Evolutionary conservation across 2,888 invertebrate species (phyloP), one percentile per base, ranked within the genome.

Genomic region (Eilema depressum): DNA sequence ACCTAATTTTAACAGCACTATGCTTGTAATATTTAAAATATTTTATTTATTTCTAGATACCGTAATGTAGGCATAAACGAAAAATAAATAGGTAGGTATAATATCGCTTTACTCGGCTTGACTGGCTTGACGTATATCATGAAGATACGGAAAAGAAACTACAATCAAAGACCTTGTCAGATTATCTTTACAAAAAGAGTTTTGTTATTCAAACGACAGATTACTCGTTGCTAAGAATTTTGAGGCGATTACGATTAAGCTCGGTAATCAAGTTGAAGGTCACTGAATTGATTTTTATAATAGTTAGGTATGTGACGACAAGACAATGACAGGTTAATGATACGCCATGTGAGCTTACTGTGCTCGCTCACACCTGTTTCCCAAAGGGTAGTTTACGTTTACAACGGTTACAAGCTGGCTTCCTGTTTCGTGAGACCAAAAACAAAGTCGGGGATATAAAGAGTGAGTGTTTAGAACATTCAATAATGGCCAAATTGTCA

Each of bases 221-320:
- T 64, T 28, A 63, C 20, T 20, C 37, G 26, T 17, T 41, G 1
- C 47, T 41, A 67, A 47, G 28, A 20, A 28, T 8, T 67, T 67
- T 67, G 47, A 14, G 26, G 66, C 60, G 67, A 61, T 67, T 67
- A 61, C 14, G 61, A 28, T 61, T 23, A 67, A 47, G 23, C 60
- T 14, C 61, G 28, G 61, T 30, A 59, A 60, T 26, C 28, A 59
- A 66, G 66, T 59, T 41, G 59, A 61, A 67, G 47, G 67, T 61
- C 47, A 47, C 61, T 61, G 28, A 61, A 61, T 30, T 41, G 60
- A 61, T 67, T 61, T 41, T 47, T 28, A n/a, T 59, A 41, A 66
- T 37, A 59, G 37, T 23, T 23, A 5, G 23, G 17, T 33, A 7
- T 23, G 33, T 57, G 56, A 11, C 23, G 23, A 56, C 23, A 30